Conservation (phyloP, 2,113 vertebrate species). For the Piprites chloris region DNA sequence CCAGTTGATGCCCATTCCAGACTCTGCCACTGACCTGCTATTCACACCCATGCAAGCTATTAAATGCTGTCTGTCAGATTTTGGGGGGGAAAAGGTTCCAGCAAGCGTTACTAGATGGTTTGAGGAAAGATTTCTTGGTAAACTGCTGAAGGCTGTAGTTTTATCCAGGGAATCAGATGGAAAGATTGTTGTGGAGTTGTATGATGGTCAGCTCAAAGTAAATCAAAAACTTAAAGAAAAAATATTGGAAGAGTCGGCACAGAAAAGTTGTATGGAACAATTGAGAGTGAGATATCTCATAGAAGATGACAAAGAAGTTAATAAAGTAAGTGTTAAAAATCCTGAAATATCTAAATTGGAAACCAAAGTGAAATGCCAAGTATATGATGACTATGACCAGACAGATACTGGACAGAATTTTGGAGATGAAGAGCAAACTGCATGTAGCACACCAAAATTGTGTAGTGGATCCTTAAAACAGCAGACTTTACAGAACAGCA, state of each 20-base stretch:
- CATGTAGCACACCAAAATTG: not conserved
- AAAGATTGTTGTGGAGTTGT: constrained; percentile 80
- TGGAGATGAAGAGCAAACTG: not conserved
- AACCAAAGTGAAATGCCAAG: not conserved
- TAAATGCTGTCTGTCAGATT: constrained; percentile 75
- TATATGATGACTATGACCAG: not conserved
- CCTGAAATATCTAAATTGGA: not conserved
- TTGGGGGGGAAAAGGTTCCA: constrained; percentile 68
- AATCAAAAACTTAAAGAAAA: constrained; percentile 82
- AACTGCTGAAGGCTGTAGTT: constrained; percentile 76
- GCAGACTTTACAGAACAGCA: not conserved
- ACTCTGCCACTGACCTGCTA: constrained; percentile 77
- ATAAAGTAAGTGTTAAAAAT: not conserved
- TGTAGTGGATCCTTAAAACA: not conserved
- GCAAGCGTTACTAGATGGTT: constrained; percentile 80
- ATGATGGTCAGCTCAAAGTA: constrained; percentile 79
- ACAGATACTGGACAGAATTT: not conserved
- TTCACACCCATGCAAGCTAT: constrained; percentile 89
- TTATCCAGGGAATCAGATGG: constrained; percentile 74
- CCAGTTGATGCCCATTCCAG: constrained; percentile 78
- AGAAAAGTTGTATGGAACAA: accelerated
- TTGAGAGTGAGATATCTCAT: not conserved
- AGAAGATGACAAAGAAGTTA: not conserved
- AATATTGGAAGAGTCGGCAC: constrained; percentile 27
- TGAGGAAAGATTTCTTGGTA: constrained; percentile 71